Conservation (phyloP, 2,888 invertebrate genomes). For the Ceramica pisi region DNA sequence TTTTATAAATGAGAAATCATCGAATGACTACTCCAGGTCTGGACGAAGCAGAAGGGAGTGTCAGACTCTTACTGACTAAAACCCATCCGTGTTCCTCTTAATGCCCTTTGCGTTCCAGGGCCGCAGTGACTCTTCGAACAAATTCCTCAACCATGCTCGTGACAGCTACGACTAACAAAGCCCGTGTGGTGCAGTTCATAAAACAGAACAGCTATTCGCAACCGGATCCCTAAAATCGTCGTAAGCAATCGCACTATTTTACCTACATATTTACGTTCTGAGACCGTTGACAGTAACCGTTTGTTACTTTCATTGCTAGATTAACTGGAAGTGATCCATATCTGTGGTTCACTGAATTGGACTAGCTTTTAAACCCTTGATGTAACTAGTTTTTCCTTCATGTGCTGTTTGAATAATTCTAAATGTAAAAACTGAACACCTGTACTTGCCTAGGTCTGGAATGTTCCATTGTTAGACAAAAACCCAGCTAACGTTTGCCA, state of each 20-base stretch:
- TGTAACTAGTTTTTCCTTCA: not conserved
- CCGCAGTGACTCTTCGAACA: too few relatives aligned
- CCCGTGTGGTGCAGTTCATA: not conserved
- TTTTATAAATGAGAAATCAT: too few relatives aligned
- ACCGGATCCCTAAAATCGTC: constrained; percentile 35
- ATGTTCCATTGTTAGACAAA: not conserved
- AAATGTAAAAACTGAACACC: not conserved
- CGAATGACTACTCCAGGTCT: too few relatives aligned
- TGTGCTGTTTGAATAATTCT: too few relatives aligned
- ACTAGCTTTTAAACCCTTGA: not conserved
- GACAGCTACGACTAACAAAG: not conserved
- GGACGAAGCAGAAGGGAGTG: too few relatives aligned
- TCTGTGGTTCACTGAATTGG: constrained; percentile 33
- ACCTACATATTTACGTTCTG: constrained; percentile 35
- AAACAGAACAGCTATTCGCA: constrained; percentile 10
- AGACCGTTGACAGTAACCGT: constrained; percentile 38
- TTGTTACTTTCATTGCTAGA: constrained; percentile 43
- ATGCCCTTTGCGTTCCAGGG: too few relatives aligned
- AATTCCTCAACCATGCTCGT: too few relatives aligned
- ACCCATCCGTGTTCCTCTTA: too few relatives aligned
- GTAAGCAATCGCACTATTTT: constrained; percentile 43
- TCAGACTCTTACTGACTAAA: too few relatives aligned
- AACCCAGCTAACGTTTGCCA: not conserved
- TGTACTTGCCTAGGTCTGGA: not conserved
- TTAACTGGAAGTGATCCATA: constrained; percentile 41